Evolutionary conservation across 2,113 vertebrate genomes (phyloP).

Genomic region (Phylloscopus whistleri): DNA sequence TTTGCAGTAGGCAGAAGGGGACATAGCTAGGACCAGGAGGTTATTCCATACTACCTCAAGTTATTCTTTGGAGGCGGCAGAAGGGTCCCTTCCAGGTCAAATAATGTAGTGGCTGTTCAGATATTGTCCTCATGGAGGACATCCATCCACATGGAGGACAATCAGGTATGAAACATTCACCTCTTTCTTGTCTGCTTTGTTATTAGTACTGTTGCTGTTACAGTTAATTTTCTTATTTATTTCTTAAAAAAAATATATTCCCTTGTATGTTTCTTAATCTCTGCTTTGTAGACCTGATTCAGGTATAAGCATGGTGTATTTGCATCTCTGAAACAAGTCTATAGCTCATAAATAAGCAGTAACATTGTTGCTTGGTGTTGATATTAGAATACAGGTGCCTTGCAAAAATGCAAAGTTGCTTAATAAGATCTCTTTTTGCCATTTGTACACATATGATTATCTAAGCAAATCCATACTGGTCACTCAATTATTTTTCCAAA

Average conservation of each 20-base stretch:
- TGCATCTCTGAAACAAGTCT: neutral
- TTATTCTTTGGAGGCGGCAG: rapidly evolving
- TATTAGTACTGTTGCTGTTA: neutral
- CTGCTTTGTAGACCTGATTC: neutral
- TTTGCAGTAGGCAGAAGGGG: neutral
- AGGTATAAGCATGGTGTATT: neutral
- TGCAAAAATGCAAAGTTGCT: neutral
- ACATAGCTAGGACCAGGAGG: neutral
- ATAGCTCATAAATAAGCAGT: neutral
- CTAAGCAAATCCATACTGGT: neutral
- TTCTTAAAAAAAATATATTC: neutral
- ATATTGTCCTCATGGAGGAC: neutral
- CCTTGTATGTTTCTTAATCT: neutral
- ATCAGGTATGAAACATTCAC: neutral
- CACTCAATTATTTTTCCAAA: neutral
- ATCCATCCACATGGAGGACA: no score
- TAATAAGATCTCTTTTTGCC: neutral
- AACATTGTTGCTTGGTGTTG: neutral
- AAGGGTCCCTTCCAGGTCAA: neutral
- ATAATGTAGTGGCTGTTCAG: neutral
- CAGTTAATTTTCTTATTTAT: neutral
- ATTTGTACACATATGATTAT: neutral
- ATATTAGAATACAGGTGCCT: neutral
- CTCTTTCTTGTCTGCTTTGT: rapidly evolving
- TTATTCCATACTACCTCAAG: neutral